A percentile compares a stretch with the other conserved stretches of the same genome.
Conservation (phyloP, 2,113 vertebrate species). For the Choloepus hoffmanni region DNA sequence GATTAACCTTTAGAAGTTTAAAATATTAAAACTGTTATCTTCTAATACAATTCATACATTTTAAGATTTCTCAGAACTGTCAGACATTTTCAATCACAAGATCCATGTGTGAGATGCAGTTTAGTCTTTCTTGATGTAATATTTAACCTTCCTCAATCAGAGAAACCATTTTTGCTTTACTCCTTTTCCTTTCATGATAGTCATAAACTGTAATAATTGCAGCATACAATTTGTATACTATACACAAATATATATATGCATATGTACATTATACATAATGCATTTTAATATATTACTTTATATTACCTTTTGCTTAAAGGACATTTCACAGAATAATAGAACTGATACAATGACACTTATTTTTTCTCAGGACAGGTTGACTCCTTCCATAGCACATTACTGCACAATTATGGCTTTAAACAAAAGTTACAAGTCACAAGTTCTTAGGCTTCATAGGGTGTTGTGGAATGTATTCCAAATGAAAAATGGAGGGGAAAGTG, state of each 20-base stretch:
- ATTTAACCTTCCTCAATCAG: background rate
- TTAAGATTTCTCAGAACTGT: slow-evolving; percentile 29
- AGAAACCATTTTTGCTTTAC: background rate
- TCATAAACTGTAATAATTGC: background rate
- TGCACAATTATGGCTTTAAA: slow-evolving; percentile 56
- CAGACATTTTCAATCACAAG: slow-evolving; percentile 33
- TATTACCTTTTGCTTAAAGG: slow-evolving; percentile 57
- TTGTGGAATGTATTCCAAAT: slow-evolving; percentile 40
- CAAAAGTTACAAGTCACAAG: slow-evolving; percentile 40
- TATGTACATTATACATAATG: slow-evolving; percentile 50
- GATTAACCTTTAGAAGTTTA: slow-evolving; percentile 53
- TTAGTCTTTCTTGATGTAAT: background rate
- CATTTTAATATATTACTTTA: background rate
- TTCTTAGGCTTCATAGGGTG: background rate
- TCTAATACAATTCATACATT: slow-evolving; percentile 57
- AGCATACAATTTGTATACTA: slow-evolving; percentile 2
- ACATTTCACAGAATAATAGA: slow-evolving; percentile 43
- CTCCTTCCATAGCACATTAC: background rate
- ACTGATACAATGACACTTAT: slow-evolving; percentile 2
- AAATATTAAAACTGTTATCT: slow-evolving; percentile 51
- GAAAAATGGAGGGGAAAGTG: slow-evolving; percentile 39
- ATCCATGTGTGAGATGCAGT: background rate
- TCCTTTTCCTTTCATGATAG: background rate
- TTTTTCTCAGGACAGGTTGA: background rate
- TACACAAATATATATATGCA: slow-evolving; percentile 38